Evolutionary conservation across 2,888 invertebrate genomes (phyloP).

Genomic region (Eupithecia vulgata): DNA sequence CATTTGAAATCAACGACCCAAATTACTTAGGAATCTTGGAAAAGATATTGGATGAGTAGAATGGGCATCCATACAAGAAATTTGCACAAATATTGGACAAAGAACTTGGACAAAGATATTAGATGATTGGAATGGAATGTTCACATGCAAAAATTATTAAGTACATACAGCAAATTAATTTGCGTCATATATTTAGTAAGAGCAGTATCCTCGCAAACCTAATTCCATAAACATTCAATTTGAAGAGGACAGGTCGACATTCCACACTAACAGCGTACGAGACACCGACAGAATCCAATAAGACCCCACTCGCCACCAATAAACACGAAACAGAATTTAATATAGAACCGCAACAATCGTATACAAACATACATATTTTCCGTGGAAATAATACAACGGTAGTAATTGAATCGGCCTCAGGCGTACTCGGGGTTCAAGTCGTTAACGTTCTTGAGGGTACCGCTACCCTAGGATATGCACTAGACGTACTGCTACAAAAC

Average conservation of each 20-base stretch:
- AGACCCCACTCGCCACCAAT: constrained; percentile 46
- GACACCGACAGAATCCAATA: constrained; percentile 44
- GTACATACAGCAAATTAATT: not conserved
- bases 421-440: constrained; percentile 77
- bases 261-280: constrained; percentile 36
- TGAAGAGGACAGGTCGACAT: constrained; percentile 19
- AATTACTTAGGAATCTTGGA: no score
- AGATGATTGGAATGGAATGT: no score
- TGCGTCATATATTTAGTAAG: not conserved
- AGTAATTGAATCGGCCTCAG: constrained; percentile 84
- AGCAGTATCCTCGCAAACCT: not conserved
- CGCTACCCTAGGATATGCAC: constrained; percentile 62
- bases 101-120: no score
- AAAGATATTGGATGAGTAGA: no score
- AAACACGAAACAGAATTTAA: constrained; percentile 56
- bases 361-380: constrained; percentile 81
- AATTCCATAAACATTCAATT: constrained; percentile 19
- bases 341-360: constrained; percentile 74
- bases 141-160: not conserved
- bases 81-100: no score
- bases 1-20: no score
- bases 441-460: constrained; percentile 81
- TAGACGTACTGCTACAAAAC: constrained; percentile 75
- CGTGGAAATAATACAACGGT: constrained; percentile 82
- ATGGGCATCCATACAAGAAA: no score